Conservation (phyloP, 1,140 invertebrate genomes). For the Ips typographus region DNA sequence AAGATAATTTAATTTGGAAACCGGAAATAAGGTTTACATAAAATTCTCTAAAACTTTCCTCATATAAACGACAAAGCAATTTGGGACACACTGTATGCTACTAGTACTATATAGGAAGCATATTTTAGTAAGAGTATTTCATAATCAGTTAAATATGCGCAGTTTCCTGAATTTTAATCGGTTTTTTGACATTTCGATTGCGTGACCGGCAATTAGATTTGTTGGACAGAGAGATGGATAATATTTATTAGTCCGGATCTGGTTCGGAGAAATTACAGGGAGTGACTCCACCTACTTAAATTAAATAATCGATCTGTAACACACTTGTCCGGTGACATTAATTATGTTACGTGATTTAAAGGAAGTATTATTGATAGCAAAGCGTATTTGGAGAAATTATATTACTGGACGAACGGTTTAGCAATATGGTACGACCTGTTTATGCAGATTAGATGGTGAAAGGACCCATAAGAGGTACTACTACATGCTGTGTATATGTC, state of each 20-base stretch:
- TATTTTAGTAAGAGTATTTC: no score
- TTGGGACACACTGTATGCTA: no score
- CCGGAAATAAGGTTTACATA: no score
- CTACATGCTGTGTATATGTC: neutral
- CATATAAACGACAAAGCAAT: no score
- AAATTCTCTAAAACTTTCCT: no score
- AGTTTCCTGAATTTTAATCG: no score
- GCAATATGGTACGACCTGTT: conserved; percentile 5
- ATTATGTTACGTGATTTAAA: neutral
- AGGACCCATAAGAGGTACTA: conserved; percentile 10
- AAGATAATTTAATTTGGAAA: no score
- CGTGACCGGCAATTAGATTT: no score
- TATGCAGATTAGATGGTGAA: conserved; percentile 10
- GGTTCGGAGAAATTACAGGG: neutral
- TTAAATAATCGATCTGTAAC: neutral
- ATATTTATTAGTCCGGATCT: neutral
- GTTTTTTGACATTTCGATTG: no score
- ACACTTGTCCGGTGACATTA: neutral
- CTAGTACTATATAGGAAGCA: no score
- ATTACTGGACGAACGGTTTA: neutral
- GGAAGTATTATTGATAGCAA: neutral
- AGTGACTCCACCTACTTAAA: neutral
- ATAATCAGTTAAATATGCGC: no score
- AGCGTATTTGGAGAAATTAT: conserved; percentile 2
- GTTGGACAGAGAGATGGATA: neutral